A percentile compares a stretch with the other conserved stretches of the same genome.
These are phyloP conservation scores for Cacatua alba DNA, from an alignment of 2,113 vertebrate species.

Conservation along the genomic window DNA sequence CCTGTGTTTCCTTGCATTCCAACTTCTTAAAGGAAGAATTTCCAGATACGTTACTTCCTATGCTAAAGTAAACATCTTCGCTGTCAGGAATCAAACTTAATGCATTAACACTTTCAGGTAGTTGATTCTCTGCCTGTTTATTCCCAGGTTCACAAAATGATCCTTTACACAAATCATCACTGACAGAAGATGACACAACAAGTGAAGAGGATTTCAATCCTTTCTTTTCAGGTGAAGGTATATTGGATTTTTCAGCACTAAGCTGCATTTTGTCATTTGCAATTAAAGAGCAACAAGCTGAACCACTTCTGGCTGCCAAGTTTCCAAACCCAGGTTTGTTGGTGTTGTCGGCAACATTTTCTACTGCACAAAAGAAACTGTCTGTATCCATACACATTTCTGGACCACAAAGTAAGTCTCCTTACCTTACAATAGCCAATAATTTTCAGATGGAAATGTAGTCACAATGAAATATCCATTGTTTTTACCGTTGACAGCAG, in stretches of 20 bases:
- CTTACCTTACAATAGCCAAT: slow-evolving; percentile 99
- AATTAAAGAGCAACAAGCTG: slow-evolving; percentile 53
- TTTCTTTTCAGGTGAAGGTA: slow-evolving; percentile 57
- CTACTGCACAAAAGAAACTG: slow-evolving; percentile 44
- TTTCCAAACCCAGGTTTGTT: slow-evolving; percentile 56
- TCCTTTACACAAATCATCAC: slow-evolving; percentile 55
- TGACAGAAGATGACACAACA: slow-evolving; percentile 55
- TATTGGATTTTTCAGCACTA: slow-evolving; percentile 57
- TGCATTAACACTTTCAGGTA: slow-evolving; percentile 31
- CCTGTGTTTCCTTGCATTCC: slow-evolving; percentile 50
- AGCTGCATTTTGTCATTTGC: slow-evolving; percentile 41
- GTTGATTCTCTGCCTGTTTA: slow-evolving; percentile 35
- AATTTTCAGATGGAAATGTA: slow-evolving; percentile 74
- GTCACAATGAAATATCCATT: slow-evolving; percentile 40
- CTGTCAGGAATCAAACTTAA: slow-evolving; percentile 51
- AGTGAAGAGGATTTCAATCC: slow-evolving; percentile 58
- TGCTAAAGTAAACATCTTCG: slow-evolving; percentile 30
- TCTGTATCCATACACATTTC: slow-evolving; percentile 63
- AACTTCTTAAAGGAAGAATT: slow-evolving; percentile 41
- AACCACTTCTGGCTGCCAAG: slow-evolving; percentile 59
- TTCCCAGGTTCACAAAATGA: slow-evolving; percentile 20
- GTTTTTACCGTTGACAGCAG: slow-evolving; percentile 68
- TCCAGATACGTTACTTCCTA: slow-evolving; percentile 44
- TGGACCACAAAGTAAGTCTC: slow-evolving; percentile 86
- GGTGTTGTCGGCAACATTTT: slow-evolving; percentile 35